phyloP scores from a whole-genome alignment of 2,888 invertebrate species.

The Timema cristinae region DNA sequence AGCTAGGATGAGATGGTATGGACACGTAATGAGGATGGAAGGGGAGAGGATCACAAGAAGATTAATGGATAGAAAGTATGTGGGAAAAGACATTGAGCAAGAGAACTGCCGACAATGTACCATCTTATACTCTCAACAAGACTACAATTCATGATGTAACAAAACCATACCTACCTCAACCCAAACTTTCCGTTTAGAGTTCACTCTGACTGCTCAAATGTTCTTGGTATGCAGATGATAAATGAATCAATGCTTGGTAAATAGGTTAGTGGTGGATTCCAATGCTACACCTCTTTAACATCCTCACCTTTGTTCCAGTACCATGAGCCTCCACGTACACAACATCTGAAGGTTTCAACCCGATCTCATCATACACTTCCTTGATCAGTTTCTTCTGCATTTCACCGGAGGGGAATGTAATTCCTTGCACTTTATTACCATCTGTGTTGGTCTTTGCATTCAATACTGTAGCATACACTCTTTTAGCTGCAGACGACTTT shows the following conservation, averaged over 20 bases:
- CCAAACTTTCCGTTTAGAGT: no score
- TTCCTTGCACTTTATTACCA: constrained; percentile 86
- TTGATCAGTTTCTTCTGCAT: constrained; percentile 78
- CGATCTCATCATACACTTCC: constrained; percentile 82
- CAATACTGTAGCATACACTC: constrained; percentile 82
- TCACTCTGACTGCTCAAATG: not conserved
- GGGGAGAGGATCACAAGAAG: no score
- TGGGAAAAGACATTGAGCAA: no score
- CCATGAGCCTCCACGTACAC: constrained; percentile 96
- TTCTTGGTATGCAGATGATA: not conserved
- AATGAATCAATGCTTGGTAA: not conserved
- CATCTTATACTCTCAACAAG: no score
- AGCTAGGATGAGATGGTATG: no score
- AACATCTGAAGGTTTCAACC: constrained; percentile 77
- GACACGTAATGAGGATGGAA: no score
- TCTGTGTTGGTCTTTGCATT: constrained; percentile 91
- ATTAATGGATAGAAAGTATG: no score
- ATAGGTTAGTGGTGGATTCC: not conserved
- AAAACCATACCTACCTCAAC: no score
- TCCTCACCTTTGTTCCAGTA: constrained; percentile 84
- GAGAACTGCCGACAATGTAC: no score
- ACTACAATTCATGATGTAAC: no score
- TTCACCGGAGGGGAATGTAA: constrained; percentile 76
- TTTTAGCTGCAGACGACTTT: constrained; percentile 66
- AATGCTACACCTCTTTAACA: not conserved